Base-by-base conservation (phyloP, 2,113 vertebrate genomes). In the Ammodramus savannarum region DNA sequence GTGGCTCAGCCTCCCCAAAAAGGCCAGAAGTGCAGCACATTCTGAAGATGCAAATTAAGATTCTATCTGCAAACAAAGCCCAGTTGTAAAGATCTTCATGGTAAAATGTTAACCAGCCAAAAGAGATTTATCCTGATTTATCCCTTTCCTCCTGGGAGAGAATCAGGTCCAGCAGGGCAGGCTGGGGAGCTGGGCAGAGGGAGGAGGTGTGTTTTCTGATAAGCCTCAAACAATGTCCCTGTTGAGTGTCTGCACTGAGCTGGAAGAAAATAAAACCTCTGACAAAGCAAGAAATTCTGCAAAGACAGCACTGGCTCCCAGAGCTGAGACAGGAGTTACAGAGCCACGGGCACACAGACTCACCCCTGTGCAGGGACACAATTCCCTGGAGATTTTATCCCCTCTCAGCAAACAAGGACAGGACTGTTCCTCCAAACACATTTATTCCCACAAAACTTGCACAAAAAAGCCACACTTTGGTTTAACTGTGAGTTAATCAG, bases 251-350 rank as follows among this genome's bases (percentile, higher is more conserved):
- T 85, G 86, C 86, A 63, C 36, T 52, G 80, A 69, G 86, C 87
- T 85, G 85, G 82, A 86, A 89, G 68, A 75, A 87, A 91, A 91
- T 58, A 94, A 93, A 91, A 43, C 73, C 92, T 79, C 67, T 41
- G 85, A 93, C 89, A 96, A 75, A 95, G 83, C 82, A 89, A 88
- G 87, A 88, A 97, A 97, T 97, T 95, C 72, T 95, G 90, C 93
- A 67, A 89, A 95, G 65, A 13, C 74, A 68, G 93, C 92, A 87
- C 21, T 48, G 51, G 46, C 38, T 93, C 92, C 79, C 68, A 18
- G 39, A 67, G 95, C 71, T 89, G 91, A 72, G 79, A 52, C 55
- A 59, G 78, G 86, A 96, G 90, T 55, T 29, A 79, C 22, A 58
- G 41, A 22, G 12, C 46, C 67, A 85, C 6, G 7, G 27, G 79